These are phyloP conservation scores for Melinaea menophilus DNA, from an alignment of 2,888 invertebrate species.

Conservation along the genomic window DNA sequence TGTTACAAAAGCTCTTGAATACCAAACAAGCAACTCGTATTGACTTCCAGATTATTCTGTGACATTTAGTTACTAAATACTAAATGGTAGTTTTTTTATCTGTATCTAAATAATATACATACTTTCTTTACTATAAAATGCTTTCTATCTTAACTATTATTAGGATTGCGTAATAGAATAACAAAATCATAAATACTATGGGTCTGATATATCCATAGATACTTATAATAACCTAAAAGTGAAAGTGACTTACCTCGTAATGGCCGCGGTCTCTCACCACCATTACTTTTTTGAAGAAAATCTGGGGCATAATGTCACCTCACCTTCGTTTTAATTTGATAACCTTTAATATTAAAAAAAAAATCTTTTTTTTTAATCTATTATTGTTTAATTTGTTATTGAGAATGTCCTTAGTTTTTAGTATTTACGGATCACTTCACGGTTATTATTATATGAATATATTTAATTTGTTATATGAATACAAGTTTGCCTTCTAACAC, in stretches of 20 bases:
- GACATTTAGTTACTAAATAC: too few species aligned
- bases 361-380: conserved; percentile 20
- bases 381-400: conserved; percentile 26
- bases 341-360: conserved; percentile 21
- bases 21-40: too few species aligned
- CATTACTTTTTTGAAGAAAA: conserved; percentile 77
- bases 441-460: background rate
- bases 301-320: conserved; percentile 70
- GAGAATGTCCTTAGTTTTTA: conserved; percentile 32
- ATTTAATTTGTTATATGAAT: conserved; percentile 16
- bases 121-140: too few species aligned
- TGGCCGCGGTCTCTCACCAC: conserved; percentile 66
- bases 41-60: too few species aligned
- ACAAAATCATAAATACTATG: conserved; percentile 15
- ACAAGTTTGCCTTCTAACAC: conserved; percentile 67
- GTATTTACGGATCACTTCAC: background rate
- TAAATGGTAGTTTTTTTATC: too few species aligned
- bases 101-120: too few species aligned
- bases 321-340: conserved; percentile 33
- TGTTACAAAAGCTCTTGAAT: too few species aligned
- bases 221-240: conserved; percentile 45
- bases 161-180: too few species aligned
- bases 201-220: conserved; percentile 20
- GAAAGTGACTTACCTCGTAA: conserved; percentile 74
- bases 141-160: too few species aligned